These are phyloP conservation scores for Battus philenor DNA, from an alignment of 1,140 invertebrate genomes.

Conservation along the genomic window DNA sequence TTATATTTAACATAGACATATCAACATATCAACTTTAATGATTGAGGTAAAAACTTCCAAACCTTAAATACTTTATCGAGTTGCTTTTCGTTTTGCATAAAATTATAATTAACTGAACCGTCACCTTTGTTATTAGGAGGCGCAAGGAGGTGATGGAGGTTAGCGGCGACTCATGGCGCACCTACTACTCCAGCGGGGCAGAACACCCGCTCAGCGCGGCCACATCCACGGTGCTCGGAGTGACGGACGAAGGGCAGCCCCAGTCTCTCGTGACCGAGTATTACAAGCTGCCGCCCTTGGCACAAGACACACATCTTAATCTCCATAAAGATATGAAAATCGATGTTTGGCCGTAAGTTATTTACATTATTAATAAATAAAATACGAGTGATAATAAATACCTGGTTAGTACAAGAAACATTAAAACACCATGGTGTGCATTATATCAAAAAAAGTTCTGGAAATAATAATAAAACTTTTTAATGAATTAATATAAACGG, in stretches of 20 bases:
- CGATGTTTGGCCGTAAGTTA: constrained; percentile 69
- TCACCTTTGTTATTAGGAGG: constrained; percentile 48
- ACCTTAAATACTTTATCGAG: neutral
- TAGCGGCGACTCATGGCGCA: constrained; percentile 59
- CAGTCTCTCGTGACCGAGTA: constrained; percentile 64
- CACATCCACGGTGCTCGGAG: constrained; percentile 53
- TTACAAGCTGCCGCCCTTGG: constrained; percentile 69
- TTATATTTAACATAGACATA: neutral
- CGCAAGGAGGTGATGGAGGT: constrained; percentile 71
- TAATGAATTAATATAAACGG: too few species aligned
- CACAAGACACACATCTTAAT: constrained; percentile 55
- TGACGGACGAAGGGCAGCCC: constrained; percentile 45
- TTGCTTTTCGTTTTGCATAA: neutral
- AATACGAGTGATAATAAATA: neutral
- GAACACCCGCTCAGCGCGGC: constrained; percentile 59
- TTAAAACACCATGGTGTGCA: too few species aligned
- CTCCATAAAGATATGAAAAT: constrained; percentile 62
- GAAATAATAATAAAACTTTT: too few species aligned
- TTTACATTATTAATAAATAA: neutral
- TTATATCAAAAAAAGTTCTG: too few species aligned
- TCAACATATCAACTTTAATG: neutral
- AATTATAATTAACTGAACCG: neutral
- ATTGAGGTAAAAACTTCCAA: neutral
- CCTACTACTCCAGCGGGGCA: constrained; percentile 57
- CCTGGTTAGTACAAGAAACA: too few species aligned